These are phyloP conservation scores for Harpagoxenus sublaevis DNA, from an alignment of 2,888 invertebrate genomes.

Conservation along the genomic window DNA sequence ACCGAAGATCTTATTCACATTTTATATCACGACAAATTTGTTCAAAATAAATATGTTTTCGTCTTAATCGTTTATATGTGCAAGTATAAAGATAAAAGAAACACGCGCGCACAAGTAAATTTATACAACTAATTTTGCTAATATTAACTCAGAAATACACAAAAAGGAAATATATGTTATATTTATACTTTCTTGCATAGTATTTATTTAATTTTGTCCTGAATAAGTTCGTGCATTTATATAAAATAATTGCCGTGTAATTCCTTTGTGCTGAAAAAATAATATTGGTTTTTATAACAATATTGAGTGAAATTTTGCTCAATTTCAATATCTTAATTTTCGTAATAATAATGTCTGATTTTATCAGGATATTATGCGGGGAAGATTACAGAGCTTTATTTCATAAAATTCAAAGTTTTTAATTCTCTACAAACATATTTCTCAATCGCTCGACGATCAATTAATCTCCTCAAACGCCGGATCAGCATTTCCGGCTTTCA, in stretches of 20 bases:
- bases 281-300: neutral
- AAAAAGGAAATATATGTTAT: neutral
- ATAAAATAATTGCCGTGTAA: neutral
- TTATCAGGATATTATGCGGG: neutral
- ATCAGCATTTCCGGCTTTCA: conserved; percentile 51
- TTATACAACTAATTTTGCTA: conserved; percentile 18
- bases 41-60: conserved; percentile 3
- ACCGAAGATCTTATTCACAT: neutral
- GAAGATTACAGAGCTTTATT: neutral
- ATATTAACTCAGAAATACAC: neutral
- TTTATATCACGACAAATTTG: neutral
- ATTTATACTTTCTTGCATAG: neutral
- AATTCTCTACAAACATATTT: conserved; percentile 22
- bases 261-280: neutral
- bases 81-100: neutral
- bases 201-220: neutral
- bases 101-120: neutral
- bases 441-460: conserved; percentile 31
- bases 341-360: neutral
- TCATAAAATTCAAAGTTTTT: conserved; percentile 24
- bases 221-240: neutral
- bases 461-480: conserved; percentile 41
- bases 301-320: neutral
- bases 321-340: neutral
- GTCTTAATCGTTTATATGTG: neutral